These are phyloP conservation scores for Globodera ellingtonae DNA, from an alignment of 1,140 invertebrate genomes.

Conservation along the genomic window DNA sequence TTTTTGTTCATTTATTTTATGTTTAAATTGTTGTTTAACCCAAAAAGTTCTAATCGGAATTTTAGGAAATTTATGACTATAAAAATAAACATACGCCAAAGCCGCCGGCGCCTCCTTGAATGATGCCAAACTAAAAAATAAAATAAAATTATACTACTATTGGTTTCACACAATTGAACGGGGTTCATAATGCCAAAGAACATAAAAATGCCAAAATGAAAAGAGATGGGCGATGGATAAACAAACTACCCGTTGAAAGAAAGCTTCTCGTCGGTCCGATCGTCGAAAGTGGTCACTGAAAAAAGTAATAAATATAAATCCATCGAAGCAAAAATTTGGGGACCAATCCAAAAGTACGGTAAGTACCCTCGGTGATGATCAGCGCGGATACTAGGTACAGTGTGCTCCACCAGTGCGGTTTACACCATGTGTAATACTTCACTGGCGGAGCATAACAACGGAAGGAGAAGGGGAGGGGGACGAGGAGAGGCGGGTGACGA, in stretches of 20 bases:
- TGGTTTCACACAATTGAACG: too few species aligned
- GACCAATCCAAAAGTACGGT: too few species aligned
- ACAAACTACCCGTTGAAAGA: background rate
- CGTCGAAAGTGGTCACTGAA: conserved; percentile 36
- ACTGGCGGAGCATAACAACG: conserved; percentile 44
- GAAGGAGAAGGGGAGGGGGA: too few species aligned
- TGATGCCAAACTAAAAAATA: conserved; percentile 22
- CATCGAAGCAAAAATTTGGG: too few species aligned
- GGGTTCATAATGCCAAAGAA: too few species aligned
- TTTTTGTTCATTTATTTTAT: too few species aligned
- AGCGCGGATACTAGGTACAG: conserved; percentile 48
- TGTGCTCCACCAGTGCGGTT: conserved; percentile 43
- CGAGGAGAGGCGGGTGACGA: too few species aligned
- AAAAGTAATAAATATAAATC: background rate
- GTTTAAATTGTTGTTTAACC: too few species aligned
- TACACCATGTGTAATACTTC: conserved; percentile 34
- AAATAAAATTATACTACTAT: too few species aligned
- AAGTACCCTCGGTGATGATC: conserved; percentile 44
- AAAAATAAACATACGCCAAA: conserved; percentile 13
- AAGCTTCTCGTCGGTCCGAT: conserved; percentile 29
- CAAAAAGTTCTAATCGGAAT: too few species aligned
- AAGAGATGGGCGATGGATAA: too few species aligned
- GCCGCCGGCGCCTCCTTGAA: conserved; percentile 20
- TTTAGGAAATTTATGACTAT: background rate
- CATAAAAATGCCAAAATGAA: too few species aligned